These are phyloP conservation scores for Xanthia togata DNA, from an alignment of 2,888 invertebrate species.

Conservation along the genomic window DNA sequence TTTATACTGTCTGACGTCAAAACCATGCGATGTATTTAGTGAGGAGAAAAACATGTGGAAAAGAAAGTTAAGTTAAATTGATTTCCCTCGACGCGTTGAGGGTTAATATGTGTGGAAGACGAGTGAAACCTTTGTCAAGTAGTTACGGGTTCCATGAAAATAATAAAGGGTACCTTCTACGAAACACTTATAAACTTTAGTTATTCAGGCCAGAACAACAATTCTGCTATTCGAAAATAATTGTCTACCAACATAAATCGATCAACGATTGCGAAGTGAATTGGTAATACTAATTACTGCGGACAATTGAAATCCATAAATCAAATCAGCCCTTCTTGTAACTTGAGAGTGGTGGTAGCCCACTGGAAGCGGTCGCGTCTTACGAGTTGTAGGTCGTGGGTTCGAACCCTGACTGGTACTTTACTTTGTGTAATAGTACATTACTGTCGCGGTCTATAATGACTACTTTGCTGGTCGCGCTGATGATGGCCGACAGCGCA, in stretches of 20 bases:
- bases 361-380: neutral
- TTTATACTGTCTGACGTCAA: slow-evolving; percentile 4
- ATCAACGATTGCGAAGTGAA: neutral
- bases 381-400: too few species aligned
- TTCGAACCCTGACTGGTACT: neutral
- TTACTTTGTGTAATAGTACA: neutral
- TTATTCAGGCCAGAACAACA: neutral
- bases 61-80: neutral
- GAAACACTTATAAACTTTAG: neutral
- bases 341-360: neutral
- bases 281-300: neutral
- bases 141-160: neutral
- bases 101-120: neutral
- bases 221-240: neutral
- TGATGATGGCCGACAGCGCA: too few species aligned
- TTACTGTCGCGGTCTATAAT: too few species aligned
- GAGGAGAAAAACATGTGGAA: neutral
- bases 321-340: neutral
- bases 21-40: slow-evolving; percentile 1
- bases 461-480: too few species aligned
- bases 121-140: neutral
- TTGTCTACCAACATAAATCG: neutral
- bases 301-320: neutral
- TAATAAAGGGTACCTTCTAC: neutral
- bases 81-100: neutral